Base-by-base conservation (phyloP, 2,888 invertebrate genomes). In the Melanostoma scalare region DNA sequence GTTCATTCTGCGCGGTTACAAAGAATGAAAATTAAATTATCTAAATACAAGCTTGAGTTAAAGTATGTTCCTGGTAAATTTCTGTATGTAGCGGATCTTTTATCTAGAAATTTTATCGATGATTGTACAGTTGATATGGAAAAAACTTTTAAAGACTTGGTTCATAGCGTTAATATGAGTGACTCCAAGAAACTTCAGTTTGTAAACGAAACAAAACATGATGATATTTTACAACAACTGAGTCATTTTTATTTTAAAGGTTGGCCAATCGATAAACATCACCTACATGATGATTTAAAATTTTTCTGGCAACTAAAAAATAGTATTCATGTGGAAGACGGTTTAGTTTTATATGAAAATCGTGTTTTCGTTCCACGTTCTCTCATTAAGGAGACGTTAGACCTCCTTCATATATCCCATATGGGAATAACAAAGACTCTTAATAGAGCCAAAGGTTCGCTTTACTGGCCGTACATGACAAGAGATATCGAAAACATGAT, bases 1-100 rank as follows among this genome's bases (percentile, higher is more conserved):
- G 44, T 79, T 46, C 67, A 46, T 38, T 73, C 67, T n/a, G 5
- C 53, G 6, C 67, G 74, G n/a, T 52, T 74, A 36, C 61, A 67
- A 42, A 8, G 68, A 5, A 68, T 79, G 65, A 73, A 68, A 63
- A n/a, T 74, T 3, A 74, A 74, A 63, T 50, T 80, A 10, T 67
- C 67, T 40, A 74, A 63, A 36, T 79, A 69, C 46, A 48, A 65
- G 20, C 38, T 68, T 4, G 10, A 73, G 6, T 58, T 80, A 9
- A 44, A 53, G 20, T 80, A 42, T 74, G 48, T 74, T 8, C 68
- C 74, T 6, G 74, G 74, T 0, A 80, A 80, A 50, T 63, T 63
- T 33, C 40, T 75, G 33, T 38, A 68, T 48, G 42, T 58, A 58
- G 69, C 76, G 8, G 65, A 74, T 44, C 48, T 46, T 31, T 53